Base-by-base conservation (phyloP, 1,140 invertebrate species). In the Papilio polyxenes region DNA sequence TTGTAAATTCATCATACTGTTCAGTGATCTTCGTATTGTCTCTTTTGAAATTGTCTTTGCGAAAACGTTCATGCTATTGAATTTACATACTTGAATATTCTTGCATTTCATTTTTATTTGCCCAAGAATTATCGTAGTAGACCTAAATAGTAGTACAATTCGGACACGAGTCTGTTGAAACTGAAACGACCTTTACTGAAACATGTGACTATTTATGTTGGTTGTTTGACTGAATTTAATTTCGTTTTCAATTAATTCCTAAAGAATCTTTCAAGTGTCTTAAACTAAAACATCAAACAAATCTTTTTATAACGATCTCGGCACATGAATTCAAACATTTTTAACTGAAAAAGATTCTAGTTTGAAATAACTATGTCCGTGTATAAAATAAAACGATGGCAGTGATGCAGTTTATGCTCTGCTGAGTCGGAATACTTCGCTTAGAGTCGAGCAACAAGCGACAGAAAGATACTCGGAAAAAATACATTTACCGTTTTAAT, bases 391-490 rank as follows among this genome's bases (percentile, higher is more conserved):
- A 53, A 56, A 76, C 40, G 75, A 51, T 31, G n/a, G 15, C 17
- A 13, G 49, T 11, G 20, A 77, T 77, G 11, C 75, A 82, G 75
- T 84, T 85, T 44, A 59, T 84, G 83, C 81, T 85, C 81, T 76
- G 82, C 75, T 85, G 85, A 83, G 44, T 84, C 48, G 81, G 83
- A 87, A 85, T 82, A 80, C 78, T 82, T 85, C 82, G 78, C 84
- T 59, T 59, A 59, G 56, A 59, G 56, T 23, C 0, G 23, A 10
- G 62, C 62, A 65, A 37, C 65, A 72, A 72, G 65, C 65, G 13
- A 17, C 31, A 0, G 0, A 72, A 37, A 17, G 31, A 72, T 13
- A 72, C 65, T 6, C 31, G 4, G 31, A 44, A 40, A 72, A 72
- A 23, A 7, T 65, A 69, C 31, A 72, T 72, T 37, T 72, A 72